Conservation (phyloP, 2,113 vertebrate genomes). For the Sminthopsis crassicaudata region DNA sequence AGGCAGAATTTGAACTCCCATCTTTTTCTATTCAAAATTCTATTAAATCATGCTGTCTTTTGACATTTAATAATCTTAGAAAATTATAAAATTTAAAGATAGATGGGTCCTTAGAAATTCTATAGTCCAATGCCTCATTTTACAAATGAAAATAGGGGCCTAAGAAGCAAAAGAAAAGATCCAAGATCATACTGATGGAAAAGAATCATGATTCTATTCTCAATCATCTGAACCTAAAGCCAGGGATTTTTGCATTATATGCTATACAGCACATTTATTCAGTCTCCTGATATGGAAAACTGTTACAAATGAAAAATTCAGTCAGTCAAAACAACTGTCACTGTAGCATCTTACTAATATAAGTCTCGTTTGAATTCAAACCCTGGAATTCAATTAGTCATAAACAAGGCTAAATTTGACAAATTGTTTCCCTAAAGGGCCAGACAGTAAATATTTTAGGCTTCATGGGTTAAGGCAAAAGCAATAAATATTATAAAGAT, state of each 20-base stretch:
- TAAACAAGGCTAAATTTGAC: neutral
- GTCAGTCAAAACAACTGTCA: neutral
- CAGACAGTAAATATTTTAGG: neutral
- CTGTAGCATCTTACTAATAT: neutral
- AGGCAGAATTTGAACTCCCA: neutral
- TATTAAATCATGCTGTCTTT: neutral
- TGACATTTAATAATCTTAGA: neutral
- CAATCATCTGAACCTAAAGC: neutral
- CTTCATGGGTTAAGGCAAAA: neutral
- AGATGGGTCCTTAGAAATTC: neutral
- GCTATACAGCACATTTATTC: neutral
- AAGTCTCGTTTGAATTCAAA: neutral
- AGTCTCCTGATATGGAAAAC: neutral
- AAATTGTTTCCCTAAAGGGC: neutral
- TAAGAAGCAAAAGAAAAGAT: neutral
- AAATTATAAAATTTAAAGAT: neutral
- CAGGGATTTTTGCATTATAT: neutral
- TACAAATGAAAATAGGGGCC: neutral
- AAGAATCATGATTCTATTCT: neutral
- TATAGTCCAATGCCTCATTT: neutral
- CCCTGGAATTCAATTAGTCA: neutral
- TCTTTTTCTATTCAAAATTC: neutral
- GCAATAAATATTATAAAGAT: neutral
- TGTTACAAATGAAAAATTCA: neutral
- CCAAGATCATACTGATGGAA: neutral